Percentiles rank a stretch among this genome's conserved stretches.
Conservation (phyloP, 1,140 invertebrate genomes). For the Colletes latitarsis region DNA sequence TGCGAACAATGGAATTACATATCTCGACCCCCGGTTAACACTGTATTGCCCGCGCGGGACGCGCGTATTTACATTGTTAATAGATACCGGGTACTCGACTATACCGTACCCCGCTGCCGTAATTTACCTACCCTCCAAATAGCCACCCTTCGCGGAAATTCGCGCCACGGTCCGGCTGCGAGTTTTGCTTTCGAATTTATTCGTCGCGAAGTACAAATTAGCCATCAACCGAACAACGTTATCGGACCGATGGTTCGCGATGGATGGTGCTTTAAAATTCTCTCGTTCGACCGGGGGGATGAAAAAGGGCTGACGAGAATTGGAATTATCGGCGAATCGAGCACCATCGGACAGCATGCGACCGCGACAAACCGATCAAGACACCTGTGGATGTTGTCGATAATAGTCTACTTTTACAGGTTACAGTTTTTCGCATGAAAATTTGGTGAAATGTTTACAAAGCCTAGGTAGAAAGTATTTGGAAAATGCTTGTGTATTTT, state of each 20-base stretch:
- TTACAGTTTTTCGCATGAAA: no score
- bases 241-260: conserved; percentile 8
- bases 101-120: conserved; percentile 6
- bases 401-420: no score
- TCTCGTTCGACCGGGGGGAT: background rate
- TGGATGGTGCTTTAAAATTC: background rate
- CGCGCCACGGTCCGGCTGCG: no score
- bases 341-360: background rate
- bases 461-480: no score
- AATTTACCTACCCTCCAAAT: conserved; percentile 33
- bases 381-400: no score
- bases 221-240: conserved; percentile 37
- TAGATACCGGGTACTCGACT: conserved; percentile 42
- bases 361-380: background rate
- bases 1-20: conserved; percentile 68
- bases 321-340: background rate
- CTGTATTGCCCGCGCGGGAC: conserved; percentile 54
- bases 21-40: conserved; percentile 55
- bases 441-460: no score
- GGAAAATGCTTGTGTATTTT: no score
- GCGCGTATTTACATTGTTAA: conserved; percentile 65
- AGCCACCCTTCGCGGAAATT: background rate
- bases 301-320: background rate
- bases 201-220: conserved; percentile 39
- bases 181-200: conserved; percentile 41